These are phyloP conservation scores for Hapalemur alaotrensis DNA, from an alignment of 2,797 vertebrate species.

Conservation along the genomic window DNA sequence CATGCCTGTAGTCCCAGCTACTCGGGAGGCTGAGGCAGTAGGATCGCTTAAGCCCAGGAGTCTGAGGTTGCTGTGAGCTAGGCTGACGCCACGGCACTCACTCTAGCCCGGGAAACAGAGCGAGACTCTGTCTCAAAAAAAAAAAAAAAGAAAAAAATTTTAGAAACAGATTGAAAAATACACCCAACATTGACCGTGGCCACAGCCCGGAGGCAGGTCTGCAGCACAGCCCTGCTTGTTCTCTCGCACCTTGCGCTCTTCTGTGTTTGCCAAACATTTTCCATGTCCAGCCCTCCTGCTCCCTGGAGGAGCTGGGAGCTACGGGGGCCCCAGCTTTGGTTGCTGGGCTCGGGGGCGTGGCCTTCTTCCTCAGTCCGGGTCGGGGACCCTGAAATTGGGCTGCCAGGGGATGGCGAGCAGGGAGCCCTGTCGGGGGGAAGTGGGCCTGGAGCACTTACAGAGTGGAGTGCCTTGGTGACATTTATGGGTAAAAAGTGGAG, in stretches of 20 bases:
- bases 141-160: background rate
- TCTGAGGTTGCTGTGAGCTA: too few relatives aligned
- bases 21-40: too few relatives aligned
- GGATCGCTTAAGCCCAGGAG: too few relatives aligned
- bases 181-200: accelerated
- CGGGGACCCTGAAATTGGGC: background rate
- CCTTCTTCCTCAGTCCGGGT: background rate
- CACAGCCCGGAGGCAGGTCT: accelerated
- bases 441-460: too few relatives aligned
- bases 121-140: too few relatives aligned
- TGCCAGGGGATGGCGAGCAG: background rate
- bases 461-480: background rate
- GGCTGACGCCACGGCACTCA: too few relatives aligned
- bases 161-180: background rate
- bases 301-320: background rate
- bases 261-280: background rate
- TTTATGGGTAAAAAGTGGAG: background rate
- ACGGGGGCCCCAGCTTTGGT: background rate
- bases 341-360: background rate
- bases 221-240: too few relatives aligned
- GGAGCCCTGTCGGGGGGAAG: background rate
- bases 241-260: too few relatives aligned
- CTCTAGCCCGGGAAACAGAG: too few relatives aligned
- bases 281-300: background rate
- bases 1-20: too few relatives aligned